Base-by-base conservation (phyloP, 1,140 invertebrate species). In the Drosophila persimilis region DNA sequence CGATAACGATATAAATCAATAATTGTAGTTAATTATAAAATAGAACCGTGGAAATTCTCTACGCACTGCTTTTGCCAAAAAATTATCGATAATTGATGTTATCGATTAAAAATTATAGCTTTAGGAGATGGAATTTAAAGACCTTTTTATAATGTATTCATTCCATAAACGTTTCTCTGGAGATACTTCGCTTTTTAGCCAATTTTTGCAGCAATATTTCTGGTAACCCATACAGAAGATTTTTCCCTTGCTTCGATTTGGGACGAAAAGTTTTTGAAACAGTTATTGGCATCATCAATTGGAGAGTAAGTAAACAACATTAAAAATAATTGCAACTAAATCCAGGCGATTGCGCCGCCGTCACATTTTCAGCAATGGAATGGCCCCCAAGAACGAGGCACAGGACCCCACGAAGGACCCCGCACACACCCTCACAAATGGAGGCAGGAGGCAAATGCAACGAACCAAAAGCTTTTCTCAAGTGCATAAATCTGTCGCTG, bases 281-380 rank as follows among this genome's bases (percentile, higher is more conserved):
- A 85, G 84, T 89, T 89, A 89, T 89, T 89, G 85, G 84, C 77
- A 74, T 80, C 84, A 89, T 89, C 85, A 89, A 89, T 89, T 89
- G 80, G 77, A 89, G 85, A 72, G 80, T 80, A 85, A 89, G 84
- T 84, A 89, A 89, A 89, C 84, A 89, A 89, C 85, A 89, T 89
- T 89, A 89, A 89, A 89, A 89, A 89, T 89, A 89, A 89, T 89
- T 89, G 84, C 83, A 86, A 70, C 83, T 88, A 86, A 86, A 88
- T 88, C 78, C 83, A 89, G 51, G 78, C 78, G 75, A 88, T 86
- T 86, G 81, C 83, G 78, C 75, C 83, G 81, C 81, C 74, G 79
- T 86, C 83, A 81, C 81, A 86, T 81, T 88, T 86, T 48, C 54
- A 81, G 83, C 77, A 62, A 74, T 54, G 61, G 65, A 85, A 80